phyloP scores from a whole-genome alignment of 2,888 invertebrate genomes.

The Microplitis manilae region DNA sequence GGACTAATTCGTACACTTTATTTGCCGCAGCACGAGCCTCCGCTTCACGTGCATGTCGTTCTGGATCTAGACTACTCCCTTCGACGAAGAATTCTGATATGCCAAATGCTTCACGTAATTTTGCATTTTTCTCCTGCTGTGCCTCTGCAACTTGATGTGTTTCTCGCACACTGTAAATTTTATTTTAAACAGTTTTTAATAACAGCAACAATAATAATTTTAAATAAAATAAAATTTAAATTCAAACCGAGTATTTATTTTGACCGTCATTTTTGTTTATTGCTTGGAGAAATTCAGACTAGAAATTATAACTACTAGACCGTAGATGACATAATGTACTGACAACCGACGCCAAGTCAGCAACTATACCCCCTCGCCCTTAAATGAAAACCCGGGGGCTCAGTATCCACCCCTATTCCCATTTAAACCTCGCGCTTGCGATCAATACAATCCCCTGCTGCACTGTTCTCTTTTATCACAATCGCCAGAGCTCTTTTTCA shows the following conservation, averaged over 20 bases:
- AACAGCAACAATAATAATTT: neutral
- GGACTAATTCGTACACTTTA: constrained; percentile 81
- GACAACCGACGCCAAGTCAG: constrained; percentile 36
- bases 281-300: neutral
- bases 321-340: constrained; percentile 62
- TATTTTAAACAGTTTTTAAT: neutral
- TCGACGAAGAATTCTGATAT: constrained; percentile 95
- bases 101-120: constrained; percentile 93
- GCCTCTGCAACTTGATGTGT: constrained; percentile 97
- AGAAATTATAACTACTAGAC: neutral
- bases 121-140: constrained; percentile 95
- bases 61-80: constrained; percentile 92
- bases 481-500: constrained; percentile 39
- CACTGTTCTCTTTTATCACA: constrained; percentile 65
- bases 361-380: constrained; percentile 14
- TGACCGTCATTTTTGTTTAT: constrained; percentile 61
- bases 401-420: constrained; percentile 58
- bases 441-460: constrained; percentile 70
- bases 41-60: constrained; percentile 78
- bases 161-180: constrained; percentile 85
- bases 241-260: constrained; percentile 66
- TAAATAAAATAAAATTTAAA: neutral
- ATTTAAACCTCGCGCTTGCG: constrained; percentile 51
- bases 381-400: constrained; percentile 52
- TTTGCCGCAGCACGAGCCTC: constrained; percentile 73